phyloP scores from a whole-genome alignment of 2,888 invertebrate species.

The Arctia plantaginis region DNA sequence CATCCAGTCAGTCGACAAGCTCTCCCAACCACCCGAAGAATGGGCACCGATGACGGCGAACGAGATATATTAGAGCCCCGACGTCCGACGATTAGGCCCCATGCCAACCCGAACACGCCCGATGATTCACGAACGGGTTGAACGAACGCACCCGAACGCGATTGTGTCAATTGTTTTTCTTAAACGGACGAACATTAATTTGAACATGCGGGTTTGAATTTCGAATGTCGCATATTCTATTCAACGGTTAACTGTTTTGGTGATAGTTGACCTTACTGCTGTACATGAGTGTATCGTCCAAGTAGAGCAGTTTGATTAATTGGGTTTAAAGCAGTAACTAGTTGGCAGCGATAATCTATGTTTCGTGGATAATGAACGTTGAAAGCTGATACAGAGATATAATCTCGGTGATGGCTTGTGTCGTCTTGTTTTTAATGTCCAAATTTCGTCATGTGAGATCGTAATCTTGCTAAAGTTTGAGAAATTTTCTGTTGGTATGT shows the following conservation, averaged over 20 bases:
- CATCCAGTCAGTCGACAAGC: conserved; percentile 81
- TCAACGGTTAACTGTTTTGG: conserved; percentile 51
- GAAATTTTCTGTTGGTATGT: neutral
- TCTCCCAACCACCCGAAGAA: conserved; percentile 79
- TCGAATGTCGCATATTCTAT: conserved; percentile 63
- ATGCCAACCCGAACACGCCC: conserved; percentile 76
- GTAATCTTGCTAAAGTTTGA: conserved; percentile 1
- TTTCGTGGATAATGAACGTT: conserved; percentile 36
- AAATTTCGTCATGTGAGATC: conserved; percentile 1
- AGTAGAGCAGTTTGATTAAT: conserved; percentile 46
- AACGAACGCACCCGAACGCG: conserved; percentile 68
- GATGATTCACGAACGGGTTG: conserved; percentile 82
- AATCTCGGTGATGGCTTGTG: conserved; percentile 33
- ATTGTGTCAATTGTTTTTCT: conserved; percentile 82
- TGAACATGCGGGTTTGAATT: conserved; percentile 78
- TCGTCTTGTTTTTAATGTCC: conserved; percentile 27
- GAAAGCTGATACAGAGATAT: conserved; percentile 42
- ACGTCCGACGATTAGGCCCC: conserved; percentile 81
- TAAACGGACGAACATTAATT: conserved; percentile 76
- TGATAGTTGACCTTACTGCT: conserved; percentile 45
- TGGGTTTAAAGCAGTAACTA: conserved; percentile 26
- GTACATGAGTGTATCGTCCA: conserved; percentile 34
- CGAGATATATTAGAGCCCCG: conserved; percentile 79
- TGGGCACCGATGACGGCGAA: conserved; percentile 80
- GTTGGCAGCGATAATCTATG: conserved; percentile 32